Evolutionary conservation across 64 coral and sea anemone species (phyloP).

Genomic region (Stichodactyla helianthus): DNA sequence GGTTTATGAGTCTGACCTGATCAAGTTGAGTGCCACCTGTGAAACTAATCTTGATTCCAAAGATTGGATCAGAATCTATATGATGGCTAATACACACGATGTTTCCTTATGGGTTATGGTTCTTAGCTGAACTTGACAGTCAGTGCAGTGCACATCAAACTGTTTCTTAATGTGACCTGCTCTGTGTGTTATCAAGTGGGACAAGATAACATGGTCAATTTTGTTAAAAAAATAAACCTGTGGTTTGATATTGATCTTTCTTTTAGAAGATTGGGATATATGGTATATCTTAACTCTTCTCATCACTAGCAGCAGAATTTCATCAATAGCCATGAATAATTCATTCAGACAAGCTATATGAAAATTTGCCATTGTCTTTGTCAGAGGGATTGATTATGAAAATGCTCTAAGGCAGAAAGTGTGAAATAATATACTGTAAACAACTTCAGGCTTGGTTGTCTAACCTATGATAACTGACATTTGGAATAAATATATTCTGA

Average conservation of each 20-base stretch:
- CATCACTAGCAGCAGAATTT: not conserved
- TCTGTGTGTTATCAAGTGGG: constrained; percentile 20
- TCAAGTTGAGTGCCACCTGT: not conserved
- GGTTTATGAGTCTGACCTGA: not conserved
- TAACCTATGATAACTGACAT: constrained; percentile 8
- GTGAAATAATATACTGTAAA: not conserved
- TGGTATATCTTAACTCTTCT: not conserved
- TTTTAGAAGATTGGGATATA: not conserved
- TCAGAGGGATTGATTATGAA: not conserved
- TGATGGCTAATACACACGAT: not conserved
- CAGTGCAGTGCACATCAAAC: not conserved
- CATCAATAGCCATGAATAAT: not conserved
- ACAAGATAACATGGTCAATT: constrained; percentile 17
- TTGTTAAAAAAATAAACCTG: constrained; percentile 14
- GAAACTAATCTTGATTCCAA: not conserved
- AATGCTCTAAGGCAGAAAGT: not conserved
- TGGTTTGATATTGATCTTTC: not conserved
- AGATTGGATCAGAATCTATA: not conserved
- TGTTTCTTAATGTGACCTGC: not conserved
- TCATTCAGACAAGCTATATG: not conserved
- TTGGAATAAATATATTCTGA: not conserved
- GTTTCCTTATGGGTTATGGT: not conserved
- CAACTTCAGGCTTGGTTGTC: not conserved
- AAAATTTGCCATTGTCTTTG: not conserved
- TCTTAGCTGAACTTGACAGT: not conserved